Percentiles rank a stretch among this genome's conserved stretches.
Evolutionary conservation across 2,113 vertebrate species (phyloP).

Genomic region (Pygathrix nemaeus): DNA sequence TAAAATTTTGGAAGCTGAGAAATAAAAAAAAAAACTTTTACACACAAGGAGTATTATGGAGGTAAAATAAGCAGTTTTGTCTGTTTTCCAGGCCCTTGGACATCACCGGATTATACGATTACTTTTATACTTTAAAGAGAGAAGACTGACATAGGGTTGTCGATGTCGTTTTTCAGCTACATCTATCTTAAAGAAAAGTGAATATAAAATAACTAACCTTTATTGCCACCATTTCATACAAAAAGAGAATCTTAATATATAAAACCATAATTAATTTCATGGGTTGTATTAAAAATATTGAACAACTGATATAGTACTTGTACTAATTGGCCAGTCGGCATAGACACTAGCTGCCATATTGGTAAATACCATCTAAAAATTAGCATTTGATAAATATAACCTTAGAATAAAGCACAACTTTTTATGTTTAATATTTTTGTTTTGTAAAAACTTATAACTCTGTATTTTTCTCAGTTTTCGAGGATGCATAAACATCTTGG

Average conservation of each 20-base stretch:
- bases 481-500: not conserved
- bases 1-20: not conserved
- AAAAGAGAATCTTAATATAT: not conserved
- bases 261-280: not conserved
- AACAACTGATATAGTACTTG: fast-evolving
- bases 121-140: not conserved
- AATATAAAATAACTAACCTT: not conserved
- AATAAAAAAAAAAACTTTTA: not conserved
- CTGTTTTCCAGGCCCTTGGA: not conserved
- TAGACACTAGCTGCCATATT: not conserved
- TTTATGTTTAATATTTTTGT: not conserved
- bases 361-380: not conserved
- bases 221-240: not conserved
- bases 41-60: not conserved
- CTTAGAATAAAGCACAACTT: not conserved
- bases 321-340: not conserved
- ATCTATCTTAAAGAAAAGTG: not conserved
- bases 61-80: not conserved
- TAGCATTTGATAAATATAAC: not conserved
- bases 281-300: not conserved
- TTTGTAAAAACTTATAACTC: not conserved
- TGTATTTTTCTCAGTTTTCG: not conserved
- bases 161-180: not conserved
- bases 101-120: not conserved
- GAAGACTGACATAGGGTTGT: not conserved